Evolutionary conservation across 2,113 vertebrate genomes (phyloP).

Genomic region (Stegostoma tigrinum): DNA sequence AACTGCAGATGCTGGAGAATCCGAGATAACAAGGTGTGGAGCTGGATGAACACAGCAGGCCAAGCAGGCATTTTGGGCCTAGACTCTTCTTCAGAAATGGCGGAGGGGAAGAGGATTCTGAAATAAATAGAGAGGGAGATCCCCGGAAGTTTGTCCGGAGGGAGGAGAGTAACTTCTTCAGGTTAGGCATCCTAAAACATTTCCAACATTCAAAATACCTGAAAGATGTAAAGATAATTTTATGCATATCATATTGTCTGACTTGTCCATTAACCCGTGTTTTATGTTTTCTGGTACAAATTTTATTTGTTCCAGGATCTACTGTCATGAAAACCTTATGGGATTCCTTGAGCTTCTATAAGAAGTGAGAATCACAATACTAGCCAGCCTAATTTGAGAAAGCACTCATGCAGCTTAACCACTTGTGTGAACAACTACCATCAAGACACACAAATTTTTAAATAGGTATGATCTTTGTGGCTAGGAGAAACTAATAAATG

Average conservation of each 20-base stretch:
- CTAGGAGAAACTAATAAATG: neutral
- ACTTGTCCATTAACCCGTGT: neutral
- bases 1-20: too few relatives aligned
- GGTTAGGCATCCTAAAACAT: too few relatives aligned
- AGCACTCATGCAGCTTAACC: neutral
- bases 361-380: neutral
- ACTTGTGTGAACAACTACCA: neutral
- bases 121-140: too few relatives aligned
- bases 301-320: too few relatives aligned
- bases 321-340: neutral
- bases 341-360: too few relatives aligned
- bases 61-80: too few relatives aligned
- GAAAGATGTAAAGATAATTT: neutral
- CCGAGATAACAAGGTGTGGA: too few relatives aligned
- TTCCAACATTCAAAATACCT: slow-evolving; percentile 6
- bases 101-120: too few relatives aligned
- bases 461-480: neutral
- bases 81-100: too few relatives aligned
- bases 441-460: neutral
- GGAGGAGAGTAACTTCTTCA: too few relatives aligned
- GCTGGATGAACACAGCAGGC: too few relatives aligned
- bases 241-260: neutral
- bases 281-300: neutral
- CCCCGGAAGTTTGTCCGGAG: too few relatives aligned
- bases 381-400: neutral